Conservation (phyloP, 2,888 invertebrate species). For the Apodemia mormo region DNA sequence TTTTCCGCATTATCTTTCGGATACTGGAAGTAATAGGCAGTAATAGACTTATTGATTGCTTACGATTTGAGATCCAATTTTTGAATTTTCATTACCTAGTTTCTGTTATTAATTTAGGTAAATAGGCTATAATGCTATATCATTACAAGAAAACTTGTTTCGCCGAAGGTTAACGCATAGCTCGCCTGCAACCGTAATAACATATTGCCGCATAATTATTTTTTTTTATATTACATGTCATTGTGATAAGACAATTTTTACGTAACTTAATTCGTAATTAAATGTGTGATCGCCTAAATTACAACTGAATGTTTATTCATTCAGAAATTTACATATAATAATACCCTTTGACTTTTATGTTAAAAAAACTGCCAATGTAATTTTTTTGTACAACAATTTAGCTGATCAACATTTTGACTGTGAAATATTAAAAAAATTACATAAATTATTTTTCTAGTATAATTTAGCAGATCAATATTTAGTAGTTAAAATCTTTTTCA, state of each 20-base stretch:
- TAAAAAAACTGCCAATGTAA: too few relatives aligned
- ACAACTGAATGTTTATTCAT: too few relatives aligned
- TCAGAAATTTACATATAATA: too few relatives aligned
- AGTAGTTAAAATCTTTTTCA: too few relatives aligned
- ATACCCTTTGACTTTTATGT: too few relatives aligned
- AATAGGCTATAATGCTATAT: slow-evolving; percentile 31
- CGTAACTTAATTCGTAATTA: too few relatives aligned
- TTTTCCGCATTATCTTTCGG: slow-evolving; percentile 21
- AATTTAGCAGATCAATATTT: too few relatives aligned
- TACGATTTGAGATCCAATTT: background rate
- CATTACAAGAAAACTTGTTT: slow-evolving; percentile 34
- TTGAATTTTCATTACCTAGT: slow-evolving; percentile 22
- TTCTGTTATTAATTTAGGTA: slow-evolving; percentile 33
- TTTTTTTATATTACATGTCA: slow-evolving; percentile 3
- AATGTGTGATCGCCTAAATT: too few relatives aligned
- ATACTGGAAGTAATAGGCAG: slow-evolving; percentile 1
- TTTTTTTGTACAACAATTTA: too few relatives aligned
- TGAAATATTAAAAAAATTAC: too few relatives aligned
- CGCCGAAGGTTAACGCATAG: slow-evolving; percentile 31
- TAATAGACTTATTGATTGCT: slow-evolving; percentile 6
- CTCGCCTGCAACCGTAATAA: slow-evolving; percentile 14
- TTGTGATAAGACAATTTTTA: background rate
- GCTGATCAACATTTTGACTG: too few relatives aligned
- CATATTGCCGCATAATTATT: background rate
- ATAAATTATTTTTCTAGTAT: too few relatives aligned